Conservation (phyloP, 2,797 vertebrate species). For the Petrocephalus sullivani region DNA sequence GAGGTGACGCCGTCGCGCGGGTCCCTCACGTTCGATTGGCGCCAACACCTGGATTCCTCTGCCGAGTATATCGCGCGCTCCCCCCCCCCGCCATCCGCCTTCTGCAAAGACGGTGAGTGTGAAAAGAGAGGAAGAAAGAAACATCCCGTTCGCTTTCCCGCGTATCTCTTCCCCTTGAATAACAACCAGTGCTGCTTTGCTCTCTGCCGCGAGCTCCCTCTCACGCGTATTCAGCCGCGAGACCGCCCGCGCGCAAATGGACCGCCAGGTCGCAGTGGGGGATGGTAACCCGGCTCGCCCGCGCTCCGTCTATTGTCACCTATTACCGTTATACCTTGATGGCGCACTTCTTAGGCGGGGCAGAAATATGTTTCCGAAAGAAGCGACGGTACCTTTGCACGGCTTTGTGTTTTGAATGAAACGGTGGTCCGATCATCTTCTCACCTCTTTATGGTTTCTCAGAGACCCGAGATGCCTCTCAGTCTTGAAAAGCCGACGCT, state of each 20-base stretch:
- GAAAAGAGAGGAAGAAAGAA: not conserved
- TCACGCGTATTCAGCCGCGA: slow-evolving; percentile 42
- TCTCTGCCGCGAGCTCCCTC: not conserved
- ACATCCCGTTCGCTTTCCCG: not conserved
- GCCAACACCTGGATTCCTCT: slow-evolving; percentile 26
- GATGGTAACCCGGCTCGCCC: slow-evolving; percentile 29
- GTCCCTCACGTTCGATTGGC: slow-evolving; percentile 27
- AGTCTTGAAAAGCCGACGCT: not conserved
- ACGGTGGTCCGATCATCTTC: not conserved
- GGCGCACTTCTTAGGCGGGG: not conserved
- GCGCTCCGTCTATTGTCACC: not conserved
- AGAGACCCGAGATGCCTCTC: not conserved
- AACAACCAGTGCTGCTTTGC: not conserved
- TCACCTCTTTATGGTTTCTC: not conserved
- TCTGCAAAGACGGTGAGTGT: not conserved
- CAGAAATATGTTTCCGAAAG: not conserved
- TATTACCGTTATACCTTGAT: not conserved
- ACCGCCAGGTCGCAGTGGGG: slow-evolving; percentile 50
- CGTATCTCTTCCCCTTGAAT: not conserved
- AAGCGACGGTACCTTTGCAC: not conserved
- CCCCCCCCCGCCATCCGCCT: not conserved
- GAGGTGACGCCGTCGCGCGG: slow-evolving; percentile 17
- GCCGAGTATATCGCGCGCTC: not conserved
- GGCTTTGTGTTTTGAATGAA: not conserved
- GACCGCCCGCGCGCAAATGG: slow-evolving; percentile 49